Conservation (phyloP, 2,797 vertebrate species). For the Ciconia nigra region DNA sequence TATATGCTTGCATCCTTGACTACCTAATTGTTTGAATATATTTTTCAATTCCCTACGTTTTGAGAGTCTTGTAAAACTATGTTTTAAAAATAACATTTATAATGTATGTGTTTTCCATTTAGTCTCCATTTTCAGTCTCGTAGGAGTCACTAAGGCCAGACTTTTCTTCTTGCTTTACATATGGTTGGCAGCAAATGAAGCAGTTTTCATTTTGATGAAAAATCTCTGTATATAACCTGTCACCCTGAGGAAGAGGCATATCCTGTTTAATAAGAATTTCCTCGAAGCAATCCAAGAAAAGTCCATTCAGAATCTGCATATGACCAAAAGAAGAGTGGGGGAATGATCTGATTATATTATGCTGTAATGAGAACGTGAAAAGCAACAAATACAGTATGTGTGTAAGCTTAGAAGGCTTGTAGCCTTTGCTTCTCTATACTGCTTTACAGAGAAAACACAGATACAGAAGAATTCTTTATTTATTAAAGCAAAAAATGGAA, state of each 20-base stretch:
- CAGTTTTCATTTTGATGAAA: slow-evolving; percentile 50
- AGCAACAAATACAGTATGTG: not conserved
- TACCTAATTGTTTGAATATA: not conserved
- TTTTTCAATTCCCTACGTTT: not conserved
- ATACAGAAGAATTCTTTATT: not conserved
- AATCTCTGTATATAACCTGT: slow-evolving; percentile 46
- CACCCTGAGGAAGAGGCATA: slow-evolving; percentile 51
- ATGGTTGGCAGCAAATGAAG: slow-evolving; percentile 61
- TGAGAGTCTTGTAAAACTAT: slow-evolving; percentile 46
- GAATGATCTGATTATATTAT: not conserved
- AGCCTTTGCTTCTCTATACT: not conserved
- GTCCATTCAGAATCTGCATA: not conserved
- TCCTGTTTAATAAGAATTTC: slow-evolving; percentile 54
- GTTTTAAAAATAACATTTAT: slow-evolving; percentile 54
- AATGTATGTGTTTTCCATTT: slow-evolving; percentile 40
- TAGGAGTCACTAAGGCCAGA: slow-evolving; percentile 54
- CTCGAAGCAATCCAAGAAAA: not conserved
- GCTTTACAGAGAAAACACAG: not conserved
- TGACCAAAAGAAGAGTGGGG: not conserved
- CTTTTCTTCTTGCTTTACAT: slow-evolving; percentile 48
- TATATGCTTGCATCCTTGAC: not conserved
- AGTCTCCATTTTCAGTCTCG: slow-evolving; percentile 60
- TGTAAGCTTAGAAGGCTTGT: not conserved
- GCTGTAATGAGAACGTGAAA: not conserved
- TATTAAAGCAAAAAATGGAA: not conserved